These are phyloP conservation scores for Anas platyrhynchos DNA, from an alignment of 2,113 vertebrate species.

Conservation along the genomic window DNA sequence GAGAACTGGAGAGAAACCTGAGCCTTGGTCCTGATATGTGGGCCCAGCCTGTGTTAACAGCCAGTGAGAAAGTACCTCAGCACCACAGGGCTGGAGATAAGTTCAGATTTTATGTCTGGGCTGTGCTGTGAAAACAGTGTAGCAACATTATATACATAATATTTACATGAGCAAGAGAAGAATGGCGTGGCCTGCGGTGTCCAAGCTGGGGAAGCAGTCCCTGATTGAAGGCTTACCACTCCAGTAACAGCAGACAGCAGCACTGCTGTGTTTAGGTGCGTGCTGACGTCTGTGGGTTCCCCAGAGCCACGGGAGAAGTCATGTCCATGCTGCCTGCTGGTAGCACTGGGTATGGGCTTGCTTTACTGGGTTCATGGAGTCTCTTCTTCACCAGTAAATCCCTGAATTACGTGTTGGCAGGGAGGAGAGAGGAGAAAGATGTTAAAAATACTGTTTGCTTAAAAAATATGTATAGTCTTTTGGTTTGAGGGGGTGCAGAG, in stretches of 20 bases:
- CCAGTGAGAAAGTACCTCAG: not conserved
- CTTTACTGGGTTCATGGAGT: not conserved
- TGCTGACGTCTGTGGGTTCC: not conserved
- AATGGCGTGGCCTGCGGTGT: rapidly evolving
- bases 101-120: rapidly evolving
- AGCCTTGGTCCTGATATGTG: rapidly evolving
- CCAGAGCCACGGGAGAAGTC: not conserved
- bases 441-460: not conserved
- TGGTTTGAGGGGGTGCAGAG: not conserved
- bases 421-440: not conserved
- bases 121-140: not conserved
- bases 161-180: rapidly evolving
- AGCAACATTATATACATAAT: rapidly evolving
- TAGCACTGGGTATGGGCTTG: not conserved
- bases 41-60: not conserved
- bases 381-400: not conserved
- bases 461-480: not conserved
- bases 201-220: not conserved
- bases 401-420: rapidly evolving
- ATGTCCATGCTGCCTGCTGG: too few species aligned
- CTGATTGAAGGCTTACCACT: rapidly evolving
- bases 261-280: rapidly evolving
- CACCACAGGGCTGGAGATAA: rapidly evolving
- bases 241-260: not conserved
- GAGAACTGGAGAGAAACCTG: not conserved